Evolutionary conservation across 2,797 vertebrate species (phyloP).

Genomic region (Oreochromis mossambicus): DNA sequence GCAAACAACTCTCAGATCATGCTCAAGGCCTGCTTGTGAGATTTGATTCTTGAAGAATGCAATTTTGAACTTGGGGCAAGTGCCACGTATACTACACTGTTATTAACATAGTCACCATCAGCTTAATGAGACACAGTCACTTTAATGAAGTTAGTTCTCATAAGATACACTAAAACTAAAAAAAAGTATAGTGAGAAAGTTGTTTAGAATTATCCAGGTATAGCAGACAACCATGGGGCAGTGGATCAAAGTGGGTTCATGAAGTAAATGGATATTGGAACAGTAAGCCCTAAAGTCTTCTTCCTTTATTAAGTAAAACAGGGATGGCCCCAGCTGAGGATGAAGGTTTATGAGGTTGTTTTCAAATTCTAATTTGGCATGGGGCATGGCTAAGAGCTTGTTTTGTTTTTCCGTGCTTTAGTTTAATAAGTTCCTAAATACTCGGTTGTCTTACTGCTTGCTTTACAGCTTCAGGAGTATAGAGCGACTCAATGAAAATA

Average conservation of each 20-base stretch:
- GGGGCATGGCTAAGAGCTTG: slow-evolving; percentile 33
- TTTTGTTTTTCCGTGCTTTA: slow-evolving; percentile 69
- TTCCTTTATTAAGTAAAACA: slow-evolving; percentile 62
- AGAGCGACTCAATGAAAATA: slow-evolving; percentile 51
- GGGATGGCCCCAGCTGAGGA: slow-evolving; percentile 50
- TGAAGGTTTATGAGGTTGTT: slow-evolving; percentile 62
- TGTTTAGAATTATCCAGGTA: slow-evolving; percentile 31
- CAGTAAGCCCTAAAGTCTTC: slow-evolving; percentile 49
- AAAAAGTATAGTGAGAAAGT: not conserved
- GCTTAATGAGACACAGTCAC: not conserved
- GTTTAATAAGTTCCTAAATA: slow-evolving; percentile 74
- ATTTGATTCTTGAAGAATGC: slow-evolving; percentile 48
- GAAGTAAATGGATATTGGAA: slow-evolving; percentile 42
- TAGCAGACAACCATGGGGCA: slow-evolving; percentile 1
- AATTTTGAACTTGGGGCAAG: slow-evolving; percentile 26
- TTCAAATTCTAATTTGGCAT: slow-evolving; percentile 64
- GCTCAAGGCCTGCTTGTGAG: slow-evolving; percentile 49
- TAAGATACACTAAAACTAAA: not conserved
- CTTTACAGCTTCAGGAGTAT: slow-evolving; percentile 61
- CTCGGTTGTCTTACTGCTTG: slow-evolving; percentile 43
- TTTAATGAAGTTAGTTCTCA: not conserved
- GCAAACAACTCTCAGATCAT: slow-evolving; percentile 49
- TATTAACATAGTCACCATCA: not conserved
- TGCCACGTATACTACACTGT: slow-evolving; percentile 3
- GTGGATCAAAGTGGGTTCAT: slow-evolving; percentile 50